Percentiles rank a stretch among this genome's conserved stretches.
Conservation (phyloP, 2,113 vertebrate species). For the Anhinga anhinga region DNA sequence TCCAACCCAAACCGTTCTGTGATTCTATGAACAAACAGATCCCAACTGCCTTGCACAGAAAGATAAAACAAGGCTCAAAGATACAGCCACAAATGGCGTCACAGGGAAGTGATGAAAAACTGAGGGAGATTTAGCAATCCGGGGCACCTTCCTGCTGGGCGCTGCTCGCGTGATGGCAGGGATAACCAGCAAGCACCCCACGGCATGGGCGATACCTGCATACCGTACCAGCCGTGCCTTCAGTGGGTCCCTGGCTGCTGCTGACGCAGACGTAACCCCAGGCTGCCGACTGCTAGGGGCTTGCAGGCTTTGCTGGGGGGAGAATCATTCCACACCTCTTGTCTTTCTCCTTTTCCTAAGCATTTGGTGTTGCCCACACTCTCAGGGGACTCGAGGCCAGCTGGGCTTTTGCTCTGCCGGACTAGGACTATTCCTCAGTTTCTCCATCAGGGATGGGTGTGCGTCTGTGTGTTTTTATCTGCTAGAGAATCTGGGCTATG, state of each 20-base stretch:
- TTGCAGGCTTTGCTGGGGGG: background rate
- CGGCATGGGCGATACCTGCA: fast-evolving
- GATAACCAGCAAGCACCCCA: background rate
- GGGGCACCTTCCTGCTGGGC: background rate
- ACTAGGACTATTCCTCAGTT: background rate
- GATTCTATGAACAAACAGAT: background rate
- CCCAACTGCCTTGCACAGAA: background rate
- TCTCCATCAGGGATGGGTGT: background rate
- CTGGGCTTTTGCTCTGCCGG: background rate
- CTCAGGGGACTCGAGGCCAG: fast-evolving
- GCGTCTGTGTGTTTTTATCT: background rate
- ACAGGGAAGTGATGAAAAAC: background rate
- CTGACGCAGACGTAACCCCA: background rate
- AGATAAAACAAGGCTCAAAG: background rate
- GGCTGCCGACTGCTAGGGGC: background rate
- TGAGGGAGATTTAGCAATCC: background rate
- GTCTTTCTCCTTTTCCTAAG: background rate
- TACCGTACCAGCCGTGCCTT: background rate
- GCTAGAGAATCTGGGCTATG: background rate
- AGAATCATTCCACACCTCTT: background rate
- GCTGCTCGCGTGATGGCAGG: background rate
- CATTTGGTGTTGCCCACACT: background rate
- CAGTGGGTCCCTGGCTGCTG: background rate
- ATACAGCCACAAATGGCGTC: fast-evolving
- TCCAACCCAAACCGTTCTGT: too few relatives aligned